A percentile compares a stretch with the other conserved stretches of the same genome.
Evolutionary conservation across 23 tunicate genomes (phyloP).

Genomic region (Styela clava): DNA sequence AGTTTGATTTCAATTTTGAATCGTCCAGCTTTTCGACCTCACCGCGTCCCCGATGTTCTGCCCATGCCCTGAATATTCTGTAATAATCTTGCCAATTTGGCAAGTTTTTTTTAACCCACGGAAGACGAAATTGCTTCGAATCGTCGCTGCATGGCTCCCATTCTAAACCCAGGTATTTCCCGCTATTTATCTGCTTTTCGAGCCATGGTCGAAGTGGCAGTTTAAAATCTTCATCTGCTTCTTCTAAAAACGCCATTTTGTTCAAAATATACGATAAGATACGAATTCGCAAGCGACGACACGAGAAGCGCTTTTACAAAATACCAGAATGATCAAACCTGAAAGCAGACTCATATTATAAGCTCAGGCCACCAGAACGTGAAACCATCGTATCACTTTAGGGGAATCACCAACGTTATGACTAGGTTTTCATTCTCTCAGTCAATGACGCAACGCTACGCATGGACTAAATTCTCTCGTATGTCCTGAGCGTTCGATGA

Average conservation of each 20-base stretch:
- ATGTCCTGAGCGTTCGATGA: too few relatives aligned
- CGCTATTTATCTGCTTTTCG: constrained; percentile 39
- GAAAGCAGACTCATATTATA: too few relatives aligned
- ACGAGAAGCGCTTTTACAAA: not conserved
- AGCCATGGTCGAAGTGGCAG: constrained; percentile 60
- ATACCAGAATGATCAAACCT: too few relatives aligned
- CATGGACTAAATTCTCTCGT: too few relatives aligned
- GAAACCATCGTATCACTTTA: not conserved
- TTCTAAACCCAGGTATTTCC: constrained; percentile 9
- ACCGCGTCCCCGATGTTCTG: constrained; percentile 37
- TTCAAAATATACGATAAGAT: not conserved
- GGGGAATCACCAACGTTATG: constrained; percentile 7
- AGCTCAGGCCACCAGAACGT: too few relatives aligned
- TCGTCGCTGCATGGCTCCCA: constrained; percentile 22
- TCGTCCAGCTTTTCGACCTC: not conserved
- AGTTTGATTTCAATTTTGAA: constrained; percentile 29
- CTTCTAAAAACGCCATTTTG: constrained; percentile 21
- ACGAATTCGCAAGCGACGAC: not conserved
- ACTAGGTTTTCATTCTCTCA: not conserved
- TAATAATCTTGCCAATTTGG: constrained; percentile 26
- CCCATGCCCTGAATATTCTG: constrained; percentile 40
- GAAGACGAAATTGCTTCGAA: constrained; percentile 10
- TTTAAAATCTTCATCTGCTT: constrained; percentile 39
- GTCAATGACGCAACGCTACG: not conserved
- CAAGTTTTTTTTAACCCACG: constrained; percentile 29